Evolutionary conservation across 2,797 vertebrate species (phyloP).

Genomic region (Oreochromis grahami): DNA sequence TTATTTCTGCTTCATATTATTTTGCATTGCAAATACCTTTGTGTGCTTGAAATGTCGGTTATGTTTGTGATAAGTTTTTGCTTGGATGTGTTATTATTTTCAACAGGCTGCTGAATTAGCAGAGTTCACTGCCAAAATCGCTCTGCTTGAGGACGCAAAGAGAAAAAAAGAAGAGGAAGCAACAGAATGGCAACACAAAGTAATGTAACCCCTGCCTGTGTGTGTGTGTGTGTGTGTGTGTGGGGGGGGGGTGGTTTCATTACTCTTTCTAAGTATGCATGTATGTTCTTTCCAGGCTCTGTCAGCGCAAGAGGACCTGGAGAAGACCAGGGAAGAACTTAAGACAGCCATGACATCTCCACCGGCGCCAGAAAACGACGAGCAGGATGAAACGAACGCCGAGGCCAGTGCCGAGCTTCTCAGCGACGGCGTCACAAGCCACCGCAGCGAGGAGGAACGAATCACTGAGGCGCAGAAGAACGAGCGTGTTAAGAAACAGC

Average conservation of each 20-base stretch:
- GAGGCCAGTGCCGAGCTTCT: conserved; percentile 91
- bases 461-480: conserved; percentile 95
- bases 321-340: conserved; percentile 95
- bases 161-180: conserved; percentile 98
- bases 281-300: conserved; percentile 77
- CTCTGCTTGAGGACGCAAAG: conserved; percentile 95
- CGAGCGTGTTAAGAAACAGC: conserved; percentile 92
- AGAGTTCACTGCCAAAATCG: conserved; percentile 96
- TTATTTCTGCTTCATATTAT: background rate
- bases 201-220: conserved; percentile 54
- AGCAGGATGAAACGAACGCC: conserved; percentile 86
- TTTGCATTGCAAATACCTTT: background rate
- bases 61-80: background rate
- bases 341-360: conserved; percentile 87
- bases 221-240: background rate
- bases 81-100: background rate
- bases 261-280: background rate
- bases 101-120: conserved; percentile 93
- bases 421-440: conserved; percentile 82
- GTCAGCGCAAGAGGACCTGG: conserved; percentile 93
- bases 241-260: too few relatives aligned
- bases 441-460: conserved; percentile 92
- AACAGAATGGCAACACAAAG: conserved; percentile 96
- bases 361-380: conserved; percentile 83
- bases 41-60: background rate